Evolutionary conservation across 2,113 vertebrate species (phyloP), one percentile per base, ranked within the genome.

Genomic region (Stomatorhinus ivindoensis): DNA sequence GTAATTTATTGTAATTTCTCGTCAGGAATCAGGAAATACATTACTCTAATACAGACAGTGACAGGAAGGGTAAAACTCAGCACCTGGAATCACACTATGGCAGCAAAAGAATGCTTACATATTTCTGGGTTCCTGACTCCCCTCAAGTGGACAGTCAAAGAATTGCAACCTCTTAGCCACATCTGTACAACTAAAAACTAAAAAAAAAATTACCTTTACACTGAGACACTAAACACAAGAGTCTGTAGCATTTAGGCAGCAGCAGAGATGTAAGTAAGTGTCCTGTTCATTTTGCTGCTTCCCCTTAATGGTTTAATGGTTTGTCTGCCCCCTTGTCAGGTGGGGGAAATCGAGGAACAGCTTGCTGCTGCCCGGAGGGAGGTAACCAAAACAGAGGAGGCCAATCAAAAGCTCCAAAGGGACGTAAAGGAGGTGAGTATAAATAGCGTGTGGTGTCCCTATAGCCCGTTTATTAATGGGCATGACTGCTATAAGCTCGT

Each of bases 291-390:
- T 27, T 82, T 83, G 88, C 17, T 10, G 5, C 7, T 51, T 53
- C 42, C 51, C 31, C 24, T 42, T 88, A 65, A 89, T 86, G 9
- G 24, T 21, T 48, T 51, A 46, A n/a, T n/a, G n/a, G n/a, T n/a
- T n/a, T n/a, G 13, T n/a, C 61, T 76, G 91, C 47, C 44, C 65
- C 3, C 24, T 42, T 90, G 93, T 94, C 95, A 98, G 95, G 97
- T 98, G 90, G 97, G 97, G 0, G 97, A 98, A 94, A 95, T 98
- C 19, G 97, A 98, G 95, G 97, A 98, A 91, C 97, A 98, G 95
- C 94, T 97, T 89, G 97, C 96, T 9, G 96, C 96, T 0, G 97
- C 97, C 88, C 95, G 97, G 91, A 96, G 97, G 89, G 97, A 98
- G 92, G 95, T 98, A 92, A 94, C 96, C 88, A 97, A 97, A 55